These are phyloP conservation scores for Sula dactylatra DNA, from an alignment of 2,113 vertebrate genomes.

Conservation along the genomic window DNA sequence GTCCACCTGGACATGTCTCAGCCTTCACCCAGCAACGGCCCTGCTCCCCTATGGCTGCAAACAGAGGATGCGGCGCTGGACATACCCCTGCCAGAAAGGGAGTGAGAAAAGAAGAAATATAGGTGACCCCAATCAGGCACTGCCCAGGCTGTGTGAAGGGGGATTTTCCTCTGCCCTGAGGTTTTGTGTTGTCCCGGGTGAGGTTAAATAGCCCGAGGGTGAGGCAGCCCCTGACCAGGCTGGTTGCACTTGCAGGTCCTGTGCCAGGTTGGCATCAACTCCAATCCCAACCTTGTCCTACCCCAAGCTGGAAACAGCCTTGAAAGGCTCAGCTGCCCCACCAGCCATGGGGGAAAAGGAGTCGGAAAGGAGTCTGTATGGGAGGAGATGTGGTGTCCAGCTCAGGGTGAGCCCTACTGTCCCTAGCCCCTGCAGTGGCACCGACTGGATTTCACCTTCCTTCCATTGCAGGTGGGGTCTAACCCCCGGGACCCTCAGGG, in stretches of 20 bases:
- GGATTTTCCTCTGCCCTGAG: neutral
- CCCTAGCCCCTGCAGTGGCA: neutral
- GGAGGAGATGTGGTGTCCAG: neutral
- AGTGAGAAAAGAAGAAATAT: neutral
- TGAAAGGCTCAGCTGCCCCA: neutral
- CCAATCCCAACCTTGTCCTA: neutral
- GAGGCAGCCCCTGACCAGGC: neutral
- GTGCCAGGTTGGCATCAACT: accelerated
- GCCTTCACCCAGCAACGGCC: neutral
- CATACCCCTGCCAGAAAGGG: neutral
- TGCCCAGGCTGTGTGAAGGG: neutral
- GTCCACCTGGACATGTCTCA: neutral
- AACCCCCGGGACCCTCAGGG: accelerated
- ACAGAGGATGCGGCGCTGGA: neutral
- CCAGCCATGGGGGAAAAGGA: neutral
- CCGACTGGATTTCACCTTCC: neutral
- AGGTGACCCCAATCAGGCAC: neutral
- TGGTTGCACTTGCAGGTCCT: neutral
- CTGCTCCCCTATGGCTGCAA: neutral
- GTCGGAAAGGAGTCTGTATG: neutral
- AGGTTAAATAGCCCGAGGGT: neutral
- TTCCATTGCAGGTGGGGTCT: neutral
- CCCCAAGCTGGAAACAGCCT: neutral
- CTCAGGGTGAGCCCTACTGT: neutral
- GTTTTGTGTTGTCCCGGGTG: neutral